phyloP scores from a whole-genome alignment of 2,797 vertebrate genomes.

The Diceros bicornis region DNA sequence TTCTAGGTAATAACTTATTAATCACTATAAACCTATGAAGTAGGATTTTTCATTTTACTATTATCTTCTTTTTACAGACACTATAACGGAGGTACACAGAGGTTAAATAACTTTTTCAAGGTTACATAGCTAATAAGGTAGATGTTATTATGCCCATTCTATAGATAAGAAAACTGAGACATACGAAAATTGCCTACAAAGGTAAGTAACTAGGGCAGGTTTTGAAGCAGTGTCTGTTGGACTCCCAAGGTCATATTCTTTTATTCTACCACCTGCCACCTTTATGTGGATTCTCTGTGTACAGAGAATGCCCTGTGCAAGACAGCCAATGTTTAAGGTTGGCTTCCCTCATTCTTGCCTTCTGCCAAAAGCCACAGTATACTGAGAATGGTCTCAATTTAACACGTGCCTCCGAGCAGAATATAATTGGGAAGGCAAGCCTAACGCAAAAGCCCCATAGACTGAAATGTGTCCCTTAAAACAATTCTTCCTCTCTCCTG shows the following conservation, averaged over 20 bases:
- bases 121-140: neutral
- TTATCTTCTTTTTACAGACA: neutral
- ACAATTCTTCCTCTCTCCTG: neutral
- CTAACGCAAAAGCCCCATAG: neutral
- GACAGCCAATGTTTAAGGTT: neutral
- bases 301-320: neutral
- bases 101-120: conserved; percentile 28
- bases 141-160: neutral
- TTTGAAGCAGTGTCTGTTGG: neutral
- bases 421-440: neutral
- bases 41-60: conserved; percentile 17
- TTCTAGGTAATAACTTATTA: conserved; percentile 1
- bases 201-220: neutral
- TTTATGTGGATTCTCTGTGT: neutral
- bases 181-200: neutral
- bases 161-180: conserved; percentile 23
- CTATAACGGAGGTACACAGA: neutral
- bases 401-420: neutral
- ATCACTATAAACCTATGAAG: conserved; percentile 10
- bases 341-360: neutral
- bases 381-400: neutral
- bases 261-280: neutral
- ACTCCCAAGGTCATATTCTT: neutral
- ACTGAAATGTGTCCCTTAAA: conserved; percentile 10
- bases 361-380: neutral